Evolutionary conservation across 2,113 vertebrate species (phyloP).

Genomic region (Caranx ignobilis): DNA sequence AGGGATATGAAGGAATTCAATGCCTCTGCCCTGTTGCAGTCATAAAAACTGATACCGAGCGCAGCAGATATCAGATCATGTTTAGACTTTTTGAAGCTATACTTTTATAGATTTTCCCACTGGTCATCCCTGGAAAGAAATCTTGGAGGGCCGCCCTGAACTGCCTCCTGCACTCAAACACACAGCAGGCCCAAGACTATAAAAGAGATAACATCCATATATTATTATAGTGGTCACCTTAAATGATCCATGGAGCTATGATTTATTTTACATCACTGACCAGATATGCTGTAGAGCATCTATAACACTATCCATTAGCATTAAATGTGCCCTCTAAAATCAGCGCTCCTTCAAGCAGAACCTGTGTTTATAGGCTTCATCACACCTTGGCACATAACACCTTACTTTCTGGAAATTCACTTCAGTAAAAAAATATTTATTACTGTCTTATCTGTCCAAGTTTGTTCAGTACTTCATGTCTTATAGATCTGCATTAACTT

Average conservation of each 20-base stretch:
- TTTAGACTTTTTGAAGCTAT: conserved; percentile 65
- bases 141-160: conserved; percentile 35
- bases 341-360: background rate
- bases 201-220: conserved; percentile 61
- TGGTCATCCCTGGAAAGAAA: conserved; percentile 45
- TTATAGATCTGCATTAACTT: background rate
- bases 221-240: conserved; percentile 40
- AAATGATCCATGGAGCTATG: conserved; percentile 62
- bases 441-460: background rate
- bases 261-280: conserved; percentile 41
- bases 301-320: conserved; percentile 13
- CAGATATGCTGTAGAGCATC: conserved; percentile 23
- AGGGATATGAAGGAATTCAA: conserved; percentile 70
- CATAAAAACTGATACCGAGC: conserved; percentile 73
- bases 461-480: conserved; percentile 10
- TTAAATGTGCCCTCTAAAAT: conserved; percentile 29
- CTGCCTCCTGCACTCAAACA: conserved; percentile 44
- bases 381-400: background rate
- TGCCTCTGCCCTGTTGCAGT: conserved; percentile 66
- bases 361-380: conserved; percentile 21
- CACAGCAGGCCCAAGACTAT: conserved; percentile 48
- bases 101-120: conserved; percentile 70
- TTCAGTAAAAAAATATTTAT: conserved; percentile 16
- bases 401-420: background rate
- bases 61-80: conserved; percentile 62